Base-by-base conservation (phyloP, 2,888 invertebrate genomes). In the Drosophila mimetica region DNA sequence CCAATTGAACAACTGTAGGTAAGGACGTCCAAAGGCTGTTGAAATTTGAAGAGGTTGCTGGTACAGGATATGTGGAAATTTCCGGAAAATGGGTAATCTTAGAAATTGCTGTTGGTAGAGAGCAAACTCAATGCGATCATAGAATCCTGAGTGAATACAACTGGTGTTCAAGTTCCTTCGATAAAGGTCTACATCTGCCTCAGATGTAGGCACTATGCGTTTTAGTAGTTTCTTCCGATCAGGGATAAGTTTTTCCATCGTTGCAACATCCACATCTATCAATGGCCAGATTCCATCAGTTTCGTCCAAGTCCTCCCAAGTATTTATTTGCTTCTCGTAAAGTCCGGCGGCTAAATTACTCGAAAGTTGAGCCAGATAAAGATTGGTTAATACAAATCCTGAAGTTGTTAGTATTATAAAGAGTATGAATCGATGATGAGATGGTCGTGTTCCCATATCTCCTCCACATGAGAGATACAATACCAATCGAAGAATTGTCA, bases 61-160 rank as follows among this genome's bases (percentile, higher is more conserved):
- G 25, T 75, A 79, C 8, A 89, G 39, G 1, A 76, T 58, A 22
- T 86, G 51, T 0, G 71, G 34, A 7, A 89, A 46, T 22, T 72
- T 58, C 8, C 66, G 76, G n/a, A 87, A 83, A 22, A 77, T 22
- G 0, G 87, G 83, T 5, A 76, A 39, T 0, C 46, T 59, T 1
- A 89, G 44, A n/a, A 76, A 86, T 22, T 79, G 71, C 16, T 89
- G 88, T 41, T 89, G 88, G 34, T 81, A 79, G 0, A 89, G 30
- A 0, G 64, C 55, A 28, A 86, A 89, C 7, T 79, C 70, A 4
- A 81, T 69, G 57, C 77, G 72, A 52, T 88, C 88, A 22, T 72
- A 79, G 0, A 76, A 65, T 14, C 64, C 85, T 0, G 30, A 70
- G 57, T 76, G 75, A 57, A 87, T 28, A 50, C 65, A 81, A 30